Conservation (phyloP, 2,113 vertebrate genomes). For the Trichomycterus rosablanca region DNA sequence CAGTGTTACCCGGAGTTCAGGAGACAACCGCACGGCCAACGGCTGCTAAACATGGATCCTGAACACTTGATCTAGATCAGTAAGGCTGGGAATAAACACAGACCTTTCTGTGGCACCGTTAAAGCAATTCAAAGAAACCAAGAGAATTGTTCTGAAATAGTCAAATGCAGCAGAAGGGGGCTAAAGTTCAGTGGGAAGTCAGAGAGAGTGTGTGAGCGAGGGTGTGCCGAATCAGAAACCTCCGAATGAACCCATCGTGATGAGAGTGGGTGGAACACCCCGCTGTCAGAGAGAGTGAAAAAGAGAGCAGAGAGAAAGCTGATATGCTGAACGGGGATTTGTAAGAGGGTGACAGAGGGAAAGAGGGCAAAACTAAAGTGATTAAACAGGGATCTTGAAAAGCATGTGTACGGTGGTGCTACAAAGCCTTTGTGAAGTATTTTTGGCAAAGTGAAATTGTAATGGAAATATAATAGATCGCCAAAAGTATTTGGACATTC, state of each 20-base stretch:
- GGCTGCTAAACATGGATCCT: conserved; percentile 13
- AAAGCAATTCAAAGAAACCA: conserved; percentile 30
- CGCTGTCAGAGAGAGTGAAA: conserved; percentile 37
- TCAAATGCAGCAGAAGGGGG: conserved; percentile 16
- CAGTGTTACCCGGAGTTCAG: conserved; percentile 22
- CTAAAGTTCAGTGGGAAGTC: conserved; percentile 41
- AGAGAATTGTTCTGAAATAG: conserved; percentile 7
- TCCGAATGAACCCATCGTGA: conserved; percentile 33
- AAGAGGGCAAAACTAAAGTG: not conserved
- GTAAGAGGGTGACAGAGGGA: conserved; percentile 2
- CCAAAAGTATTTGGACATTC: too few species aligned
- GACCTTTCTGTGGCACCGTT: conserved; percentile 9
- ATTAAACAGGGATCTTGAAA: conserved; percentile 4
- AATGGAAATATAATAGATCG: too few species aligned
- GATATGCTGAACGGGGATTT: conserved; percentile 27
- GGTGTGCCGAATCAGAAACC: conserved; percentile 31
- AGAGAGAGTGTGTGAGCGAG: conserved; percentile 23
- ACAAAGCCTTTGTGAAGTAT: too few species aligned
- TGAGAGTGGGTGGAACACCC: conserved; percentile 51
- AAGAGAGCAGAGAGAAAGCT: conserved; percentile 21
- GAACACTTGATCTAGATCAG: conserved; percentile 38
- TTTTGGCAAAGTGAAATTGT: too few species aligned
- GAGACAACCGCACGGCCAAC: conserved; percentile 17
- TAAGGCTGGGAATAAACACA: conserved; percentile 37
- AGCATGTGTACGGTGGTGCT: too few species aligned